Base-by-base conservation (phyloP, 2,797 vertebrate genomes). In the Premnoplex brunnescens region DNA sequence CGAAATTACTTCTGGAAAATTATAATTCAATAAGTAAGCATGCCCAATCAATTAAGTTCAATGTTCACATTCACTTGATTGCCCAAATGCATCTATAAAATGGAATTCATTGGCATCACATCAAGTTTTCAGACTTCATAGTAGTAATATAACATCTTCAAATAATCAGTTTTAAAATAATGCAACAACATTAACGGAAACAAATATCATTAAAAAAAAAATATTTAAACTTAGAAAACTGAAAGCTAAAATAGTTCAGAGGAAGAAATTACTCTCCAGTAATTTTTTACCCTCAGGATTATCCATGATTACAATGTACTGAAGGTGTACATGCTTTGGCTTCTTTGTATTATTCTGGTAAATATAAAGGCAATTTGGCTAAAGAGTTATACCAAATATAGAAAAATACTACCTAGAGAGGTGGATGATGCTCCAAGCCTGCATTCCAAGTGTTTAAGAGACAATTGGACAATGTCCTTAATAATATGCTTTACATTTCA, bases 371-470 rank as follows among this genome's bases (percentile, higher is more conserved):
- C 8, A 76, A 24, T 81, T 67, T 63, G 23, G 6, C 11, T 49
- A 32, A 52, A 67, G 7, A 23, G 15, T 59, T 77, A 73, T 76
- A 58, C 2, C 2, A 39, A 72, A 55, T 27, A 18, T 3, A 26
- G 9, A 3, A 46, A 51, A 58, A 60, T 11, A 4, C 8, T 60
- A 68, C 14, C 58, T 62, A 11, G 27, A 49, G 28, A 55, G 6
- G 10, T 10, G 12, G 2, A 15, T 0, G 0, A 37, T 67, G 23
- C 2, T 8, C 8, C 23, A 62, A 21, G 8, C 23, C 9, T 27
- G 5, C 16, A 41, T 14, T 41, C 41, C 16, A 41, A 71, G 9
- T 15, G 13, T 56, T 85, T 48, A 67, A 80, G 15, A 62, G 6
- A 11, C 5, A 10, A 66, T 75, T 91, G 17, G 21, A 66, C 28